These are phyloP conservation scores for Piprites chloris DNA, from an alignment of 2,113 vertebrate genomes.

Conservation along the genomic window DNA sequence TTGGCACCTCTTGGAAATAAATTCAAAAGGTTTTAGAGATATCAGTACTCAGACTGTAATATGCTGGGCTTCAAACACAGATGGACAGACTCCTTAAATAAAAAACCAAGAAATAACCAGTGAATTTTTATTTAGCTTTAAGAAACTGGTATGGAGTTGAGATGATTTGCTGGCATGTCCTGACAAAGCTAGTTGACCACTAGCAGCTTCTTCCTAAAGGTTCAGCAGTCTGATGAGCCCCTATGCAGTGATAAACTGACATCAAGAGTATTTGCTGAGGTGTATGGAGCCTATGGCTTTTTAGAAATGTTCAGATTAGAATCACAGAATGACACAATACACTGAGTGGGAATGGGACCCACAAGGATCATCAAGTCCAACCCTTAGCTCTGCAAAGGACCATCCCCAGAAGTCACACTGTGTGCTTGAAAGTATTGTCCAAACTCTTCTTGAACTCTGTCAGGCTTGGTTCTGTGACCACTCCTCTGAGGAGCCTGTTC, in stretches of 20 bases:
- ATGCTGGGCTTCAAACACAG: background rate
- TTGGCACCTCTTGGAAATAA: background rate
- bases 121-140: background rate
- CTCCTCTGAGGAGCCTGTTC: background rate
- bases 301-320: background rate
- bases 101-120: background rate
- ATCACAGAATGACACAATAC: background rate
- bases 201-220: background rate
- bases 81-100: background rate
- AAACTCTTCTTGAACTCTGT: background rate
- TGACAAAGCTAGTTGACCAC: background rate
- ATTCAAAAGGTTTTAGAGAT: background rate
- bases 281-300: background rate
- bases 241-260: background rate
- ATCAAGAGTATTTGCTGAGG: background rate
- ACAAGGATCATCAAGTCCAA: background rate
- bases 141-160: background rate
- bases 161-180: background rate
- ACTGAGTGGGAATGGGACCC: background rate
- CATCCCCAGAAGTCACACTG: background rate
- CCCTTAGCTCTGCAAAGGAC: background rate
- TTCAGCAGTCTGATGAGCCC: background rate
- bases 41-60: background rate
- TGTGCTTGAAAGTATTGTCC: background rate
- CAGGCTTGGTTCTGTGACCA: background rate